Conservation (phyloP, 1,140 invertebrate genomes). For the Cherax destructor region DNA sequence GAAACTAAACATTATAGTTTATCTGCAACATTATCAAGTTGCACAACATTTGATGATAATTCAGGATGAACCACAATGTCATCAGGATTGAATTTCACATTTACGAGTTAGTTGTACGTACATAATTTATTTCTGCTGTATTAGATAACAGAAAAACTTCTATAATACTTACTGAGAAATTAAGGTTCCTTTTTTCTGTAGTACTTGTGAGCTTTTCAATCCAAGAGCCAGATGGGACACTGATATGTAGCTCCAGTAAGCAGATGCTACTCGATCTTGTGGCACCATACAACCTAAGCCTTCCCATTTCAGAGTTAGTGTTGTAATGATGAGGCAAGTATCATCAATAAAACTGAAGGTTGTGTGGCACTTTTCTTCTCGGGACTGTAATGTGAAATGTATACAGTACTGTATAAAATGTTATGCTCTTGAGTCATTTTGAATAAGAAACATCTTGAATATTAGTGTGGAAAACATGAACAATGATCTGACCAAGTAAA, state of each 20-base stretch:
- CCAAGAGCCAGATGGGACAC: constrained; percentile 13
- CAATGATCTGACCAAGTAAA: too few relatives aligned
- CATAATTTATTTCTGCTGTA: neutral
- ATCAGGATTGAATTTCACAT: too few relatives aligned
- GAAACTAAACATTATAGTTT: too few relatives aligned
- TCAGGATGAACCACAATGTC: too few relatives aligned
- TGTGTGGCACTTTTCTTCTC: constrained; percentile 33
- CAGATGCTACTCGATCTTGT: neutral
- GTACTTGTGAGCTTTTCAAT: constrained; percentile 11
- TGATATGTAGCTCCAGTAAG: constrained; percentile 19
- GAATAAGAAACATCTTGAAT: too few relatives aligned
- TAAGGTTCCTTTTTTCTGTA: constrained; percentile 22
- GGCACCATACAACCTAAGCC: neutral
- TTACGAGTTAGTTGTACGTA: too few relatives aligned
- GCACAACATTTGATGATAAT: too few relatives aligned
- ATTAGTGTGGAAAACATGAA: too few relatives aligned
- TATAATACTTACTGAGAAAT: constrained; percentile 39
- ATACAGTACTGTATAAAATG: too few relatives aligned
- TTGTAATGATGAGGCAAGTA: constrained; percentile 13
- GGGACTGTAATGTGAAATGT: neutral
- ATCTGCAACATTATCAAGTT: too few relatives aligned
- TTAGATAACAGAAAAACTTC: neutral
- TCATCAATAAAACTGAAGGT: constrained; percentile 44
- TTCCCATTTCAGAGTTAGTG: constrained; percentile 24
- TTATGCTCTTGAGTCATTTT: too few relatives aligned